A percentile compares a stretch with the other conserved stretches of the same genome.
phyloP scores from a whole-genome alignment of 2,888 invertebrate species.

The Campoletis raptor region DNA sequence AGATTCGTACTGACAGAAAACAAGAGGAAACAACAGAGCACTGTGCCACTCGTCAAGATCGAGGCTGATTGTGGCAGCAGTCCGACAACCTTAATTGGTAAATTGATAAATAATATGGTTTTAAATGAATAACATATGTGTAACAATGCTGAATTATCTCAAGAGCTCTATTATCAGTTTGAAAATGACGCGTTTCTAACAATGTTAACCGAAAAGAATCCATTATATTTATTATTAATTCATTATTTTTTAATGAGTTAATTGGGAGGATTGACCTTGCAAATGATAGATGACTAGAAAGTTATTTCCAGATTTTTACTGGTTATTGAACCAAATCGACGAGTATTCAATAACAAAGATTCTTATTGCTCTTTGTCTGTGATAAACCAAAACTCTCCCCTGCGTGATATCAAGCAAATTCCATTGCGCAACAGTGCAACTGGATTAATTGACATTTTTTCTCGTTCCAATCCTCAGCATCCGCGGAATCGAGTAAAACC shows the following conservation, averaged over 20 bases:
- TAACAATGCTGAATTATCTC: no score
- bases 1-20: conserved; percentile 88
- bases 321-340: not conserved
- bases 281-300: not conserved
- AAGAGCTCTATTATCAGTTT: not conserved
- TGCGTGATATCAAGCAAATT: not conserved
- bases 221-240: not conserved
- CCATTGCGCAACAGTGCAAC: not conserved
- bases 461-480: conserved; percentile 71
- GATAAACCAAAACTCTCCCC: not conserved
- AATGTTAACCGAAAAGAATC: not conserved
- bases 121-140: not conserved
- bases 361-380: not conserved
- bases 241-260: not conserved
- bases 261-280: not conserved
- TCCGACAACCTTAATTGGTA: conserved; percentile 82
- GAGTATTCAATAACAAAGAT: not conserved
- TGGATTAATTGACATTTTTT: conserved; percentile 12
- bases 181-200: not conserved
- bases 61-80: conserved; percentile 87
- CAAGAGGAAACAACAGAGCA: conserved; percentile 86
- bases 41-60: conserved; percentile 89
- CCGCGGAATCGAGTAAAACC: conserved; percentile 82
- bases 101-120: conserved; percentile 52
- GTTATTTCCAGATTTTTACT: not conserved